Percentiles rank a stretch among this genome's conserved stretches.
phyloP scores from a whole-genome alignment of 1,140 invertebrate species.

The Tetragonula clypearis region DNA sequence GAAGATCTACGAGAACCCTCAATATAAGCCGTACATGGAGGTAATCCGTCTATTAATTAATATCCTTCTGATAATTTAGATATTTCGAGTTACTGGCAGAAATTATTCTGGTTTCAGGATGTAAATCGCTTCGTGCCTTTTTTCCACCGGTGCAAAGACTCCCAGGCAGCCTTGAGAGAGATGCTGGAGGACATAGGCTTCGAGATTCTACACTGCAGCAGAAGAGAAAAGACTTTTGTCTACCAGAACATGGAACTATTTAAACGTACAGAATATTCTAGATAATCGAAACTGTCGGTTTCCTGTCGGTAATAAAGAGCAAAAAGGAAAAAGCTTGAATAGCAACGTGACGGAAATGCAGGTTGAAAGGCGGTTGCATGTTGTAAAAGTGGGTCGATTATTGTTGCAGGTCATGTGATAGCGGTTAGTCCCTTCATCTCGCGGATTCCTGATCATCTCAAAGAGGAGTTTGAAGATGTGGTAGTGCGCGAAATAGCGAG shows the following conservation, averaged over 20 bases:
- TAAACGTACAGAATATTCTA: constrained; percentile 80
- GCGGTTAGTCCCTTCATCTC: constrained; percentile 90
- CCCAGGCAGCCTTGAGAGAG: constrained; percentile 84
- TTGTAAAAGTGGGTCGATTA: not conserved
- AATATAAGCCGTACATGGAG: constrained; percentile 87
- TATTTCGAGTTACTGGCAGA: not conserved
- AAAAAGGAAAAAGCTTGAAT: not conserved
- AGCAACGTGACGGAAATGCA: not conserved
- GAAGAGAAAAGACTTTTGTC: constrained; percentile 84
- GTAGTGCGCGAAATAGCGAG: constrained; percentile 75
- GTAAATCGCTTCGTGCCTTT: constrained; percentile 73
- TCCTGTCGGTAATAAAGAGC: not conserved
- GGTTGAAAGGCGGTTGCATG: not conserved
- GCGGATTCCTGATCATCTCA: constrained; percentile 84
- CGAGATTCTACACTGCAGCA: constrained; percentile 84
- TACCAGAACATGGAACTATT: constrained; percentile 84
- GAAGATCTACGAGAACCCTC: constrained; percentile 82
- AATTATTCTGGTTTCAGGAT: constrained; percentile 65
- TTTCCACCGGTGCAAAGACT: constrained; percentile 81
- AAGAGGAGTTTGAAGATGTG: constrained; percentile 84
- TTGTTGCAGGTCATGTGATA: constrained; percentile 84
- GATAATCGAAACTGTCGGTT: not conserved
- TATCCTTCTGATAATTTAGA: not conserved
- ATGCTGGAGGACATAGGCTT: constrained; percentile 87
- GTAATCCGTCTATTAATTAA: constrained; percentile 61